Evolutionary conservation across 2,888 invertebrate species (phyloP).

Genomic region (Agrotis clavis): DNA sequence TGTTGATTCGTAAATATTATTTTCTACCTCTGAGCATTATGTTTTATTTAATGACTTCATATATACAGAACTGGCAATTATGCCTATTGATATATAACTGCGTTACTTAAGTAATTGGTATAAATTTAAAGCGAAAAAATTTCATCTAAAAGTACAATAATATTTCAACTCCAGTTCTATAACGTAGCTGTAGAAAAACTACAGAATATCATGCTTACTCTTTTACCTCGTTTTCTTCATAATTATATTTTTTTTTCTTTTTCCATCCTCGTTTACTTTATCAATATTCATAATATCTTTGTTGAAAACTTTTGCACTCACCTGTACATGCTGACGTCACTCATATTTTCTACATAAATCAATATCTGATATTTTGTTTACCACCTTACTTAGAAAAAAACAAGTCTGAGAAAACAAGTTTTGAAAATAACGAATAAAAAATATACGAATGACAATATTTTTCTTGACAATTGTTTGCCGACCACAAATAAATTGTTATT

Average conservation of each 20-base stretch:
- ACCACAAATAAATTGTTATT: too few relatives aligned
- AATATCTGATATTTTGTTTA: constrained; percentile 55
- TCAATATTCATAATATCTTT: not conserved
- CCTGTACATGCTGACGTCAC: constrained; percentile 41
- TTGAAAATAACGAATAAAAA: not conserved
- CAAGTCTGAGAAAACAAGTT: not conserved
- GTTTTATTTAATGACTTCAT: not conserved
- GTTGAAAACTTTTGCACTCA: constrained; percentile 9
- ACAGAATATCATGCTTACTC: not conserved
- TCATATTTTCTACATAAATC: constrained; percentile 50
- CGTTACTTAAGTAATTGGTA: too few relatives aligned
- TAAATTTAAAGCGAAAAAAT: too few relatives aligned
- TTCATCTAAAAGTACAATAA: too few relatives aligned
- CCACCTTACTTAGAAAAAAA: constrained; percentile 18
- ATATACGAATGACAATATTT: too few relatives aligned
- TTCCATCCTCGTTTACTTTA: not conserved
- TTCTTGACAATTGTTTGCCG: too few relatives aligned
- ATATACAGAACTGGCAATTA: not conserved
- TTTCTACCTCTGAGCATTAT: not conserved
- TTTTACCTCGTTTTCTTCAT: not conserved
- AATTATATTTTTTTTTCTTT: not conserved
- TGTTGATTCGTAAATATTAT: not conserved
- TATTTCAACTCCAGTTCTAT: too few relatives aligned
- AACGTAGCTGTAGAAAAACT: too few relatives aligned
- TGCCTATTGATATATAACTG: not conserved